Percentiles rank a stretch among this genome's conserved stretches.
Evolutionary conservation across 2,888 invertebrate genomes (phyloP).

Genomic region (Dione vanillae): DNA sequence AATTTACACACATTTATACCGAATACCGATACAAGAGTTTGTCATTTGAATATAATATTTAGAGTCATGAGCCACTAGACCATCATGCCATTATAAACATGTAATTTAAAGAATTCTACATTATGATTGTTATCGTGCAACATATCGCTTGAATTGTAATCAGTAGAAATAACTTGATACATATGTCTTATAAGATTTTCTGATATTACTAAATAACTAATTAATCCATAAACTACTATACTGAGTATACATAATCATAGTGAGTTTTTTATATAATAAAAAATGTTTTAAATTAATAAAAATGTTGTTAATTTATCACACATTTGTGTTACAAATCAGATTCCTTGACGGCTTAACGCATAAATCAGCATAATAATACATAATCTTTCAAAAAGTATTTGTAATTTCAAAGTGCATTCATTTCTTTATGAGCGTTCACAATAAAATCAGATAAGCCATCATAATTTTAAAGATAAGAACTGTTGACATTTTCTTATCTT

Average conservation of each 20-base stretch:
- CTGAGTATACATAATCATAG: too few species aligned
- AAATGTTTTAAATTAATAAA: not conserved
- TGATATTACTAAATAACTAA: too few species aligned
- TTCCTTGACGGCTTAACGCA: not conserved
- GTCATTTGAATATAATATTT: not conserved
- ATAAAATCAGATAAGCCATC: constrained; percentile 30
- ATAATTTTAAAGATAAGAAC: constrained; percentile 38
- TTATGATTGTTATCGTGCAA: not conserved
- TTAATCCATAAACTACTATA: too few species aligned
- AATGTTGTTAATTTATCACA: not conserved
- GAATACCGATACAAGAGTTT: not conserved
- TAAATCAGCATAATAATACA: not conserved
- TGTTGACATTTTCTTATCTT: constrained; percentile 36
- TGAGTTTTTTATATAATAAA: too few species aligned
- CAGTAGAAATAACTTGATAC: not conserved
- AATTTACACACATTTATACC: not conserved
- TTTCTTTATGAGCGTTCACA: constrained; percentile 1
- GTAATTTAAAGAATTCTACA: not conserved
- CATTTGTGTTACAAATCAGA: not conserved
- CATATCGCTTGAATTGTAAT: not conserved
- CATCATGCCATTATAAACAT: not conserved
- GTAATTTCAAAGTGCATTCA: not conserved
- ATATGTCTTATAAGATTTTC: too few species aligned
- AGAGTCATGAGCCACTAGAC: not conserved
- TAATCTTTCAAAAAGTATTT: not conserved